Conservation (phyloP, 2,888 invertebrate genomes). For the Macrosiphum euphorbiae region DNA sequence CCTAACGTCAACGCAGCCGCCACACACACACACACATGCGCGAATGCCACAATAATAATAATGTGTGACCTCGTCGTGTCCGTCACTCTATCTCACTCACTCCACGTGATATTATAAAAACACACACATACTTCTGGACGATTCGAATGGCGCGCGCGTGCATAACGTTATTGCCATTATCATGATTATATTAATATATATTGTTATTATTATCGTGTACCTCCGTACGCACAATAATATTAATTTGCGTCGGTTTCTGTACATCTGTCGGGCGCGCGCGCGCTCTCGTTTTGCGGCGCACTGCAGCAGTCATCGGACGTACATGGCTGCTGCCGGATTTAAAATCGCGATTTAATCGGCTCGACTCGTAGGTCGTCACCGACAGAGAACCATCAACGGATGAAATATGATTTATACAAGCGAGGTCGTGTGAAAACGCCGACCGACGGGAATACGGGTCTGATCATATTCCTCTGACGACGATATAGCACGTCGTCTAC, state of each 20-base stretch:
- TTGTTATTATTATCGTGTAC: background rate
- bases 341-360: too few species aligned
- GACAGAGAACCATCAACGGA: too few species aligned
- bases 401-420: too few species aligned
- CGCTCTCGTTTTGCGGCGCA: background rate
- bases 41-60: background rate
- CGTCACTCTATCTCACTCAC: background rate
- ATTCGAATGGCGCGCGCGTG: background rate
- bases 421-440: too few species aligned
- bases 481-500: background rate
- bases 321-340: too few species aligned
- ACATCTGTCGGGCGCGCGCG: background rate
- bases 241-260: background rate
- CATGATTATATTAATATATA: background rate
- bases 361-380: too few species aligned
- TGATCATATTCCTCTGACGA: too few species aligned
- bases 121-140: background rate
- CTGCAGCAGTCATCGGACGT: too few species aligned
- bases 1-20: background rate
- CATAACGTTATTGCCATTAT: constrained; percentile 12
- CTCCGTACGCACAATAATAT: background rate
- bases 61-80: constrained; percentile 8
- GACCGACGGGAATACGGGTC: background rate
- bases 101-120: background rate
- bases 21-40: background rate